Evolutionary conservation across 2,797 vertebrate genomes (phyloP).

Genomic region (Monodelphis domestica): DNA sequence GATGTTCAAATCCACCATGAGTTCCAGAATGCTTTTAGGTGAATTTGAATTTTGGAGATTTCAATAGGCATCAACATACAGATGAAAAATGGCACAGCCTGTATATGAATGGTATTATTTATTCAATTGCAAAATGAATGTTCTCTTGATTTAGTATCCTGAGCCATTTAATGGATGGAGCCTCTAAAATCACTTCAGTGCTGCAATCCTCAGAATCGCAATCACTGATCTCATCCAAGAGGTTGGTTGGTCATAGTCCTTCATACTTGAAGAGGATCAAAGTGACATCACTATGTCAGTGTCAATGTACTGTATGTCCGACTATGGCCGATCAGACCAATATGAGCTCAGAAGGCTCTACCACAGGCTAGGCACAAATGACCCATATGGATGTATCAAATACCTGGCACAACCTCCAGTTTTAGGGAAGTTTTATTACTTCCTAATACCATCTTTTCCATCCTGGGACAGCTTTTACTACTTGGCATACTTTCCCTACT

Average conservation of each 20-base stretch:
- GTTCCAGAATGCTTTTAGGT: background rate
- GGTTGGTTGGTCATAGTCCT: too few species aligned
- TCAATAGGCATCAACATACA: background rate
- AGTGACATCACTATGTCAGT: too few species aligned
- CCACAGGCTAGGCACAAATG: too few species aligned
- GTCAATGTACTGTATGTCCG: too few species aligned
- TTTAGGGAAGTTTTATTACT: background rate
- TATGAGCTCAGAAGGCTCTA: too few species aligned
- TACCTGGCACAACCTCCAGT: background rate
- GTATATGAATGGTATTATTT: background rate
- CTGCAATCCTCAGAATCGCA: background rate
- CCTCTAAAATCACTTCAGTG: too few species aligned
- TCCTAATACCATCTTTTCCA: background rate
- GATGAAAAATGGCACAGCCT: background rate
- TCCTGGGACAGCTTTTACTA: background rate
- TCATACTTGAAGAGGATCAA: too few species aligned
- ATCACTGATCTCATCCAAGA: background rate
- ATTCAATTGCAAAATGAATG: background rate
- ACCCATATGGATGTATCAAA: accelerated
- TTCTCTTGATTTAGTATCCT: background rate
- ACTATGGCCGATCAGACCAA: too few species aligned
- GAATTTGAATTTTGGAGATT: background rate
- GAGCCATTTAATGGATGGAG: background rate
- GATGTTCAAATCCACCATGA: background rate
- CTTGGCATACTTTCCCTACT: background rate